Conservation (phyloP, 2,888 invertebrate genomes). For the Rhagonycha fulva region DNA sequence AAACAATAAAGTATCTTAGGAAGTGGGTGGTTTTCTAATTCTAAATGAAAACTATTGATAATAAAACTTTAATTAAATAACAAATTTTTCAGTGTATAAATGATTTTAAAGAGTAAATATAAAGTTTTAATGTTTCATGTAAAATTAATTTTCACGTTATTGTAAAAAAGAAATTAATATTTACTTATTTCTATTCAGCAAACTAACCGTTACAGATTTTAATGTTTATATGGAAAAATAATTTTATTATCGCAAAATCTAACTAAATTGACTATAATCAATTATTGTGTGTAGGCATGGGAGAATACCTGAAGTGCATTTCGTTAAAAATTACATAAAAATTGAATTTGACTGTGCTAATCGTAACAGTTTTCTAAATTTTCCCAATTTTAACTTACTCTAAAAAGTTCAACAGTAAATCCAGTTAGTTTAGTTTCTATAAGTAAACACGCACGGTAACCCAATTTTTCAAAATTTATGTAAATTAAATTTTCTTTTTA, state of each 20-base stretch:
- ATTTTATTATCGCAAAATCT: too few relatives aligned
- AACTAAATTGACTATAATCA: too few relatives aligned
- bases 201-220: background rate
- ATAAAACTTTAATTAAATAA: background rate
- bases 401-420: too few relatives aligned
- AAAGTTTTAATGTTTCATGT: background rate
- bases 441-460: background rate
- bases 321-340: too few relatives aligned
- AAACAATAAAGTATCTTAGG: background rate
- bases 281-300: too few relatives aligned
- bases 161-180: background rate
- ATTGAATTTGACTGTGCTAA: too few relatives aligned
- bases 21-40: background rate
- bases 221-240: too few relatives aligned
- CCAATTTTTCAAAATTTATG: background rate
- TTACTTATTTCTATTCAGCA: background rate
- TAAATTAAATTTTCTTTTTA: background rate
- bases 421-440: background rate
- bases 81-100: too few relatives aligned
- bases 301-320: too few relatives aligned
- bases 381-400: too few relatives aligned
- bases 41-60: background rate
- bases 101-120: too few relatives aligned
- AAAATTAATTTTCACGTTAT: background rate
- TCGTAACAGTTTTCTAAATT: too few relatives aligned